Base-by-base conservation (phyloP, 2,113 vertebrate species). In the Ceyx margarethae region DNA sequence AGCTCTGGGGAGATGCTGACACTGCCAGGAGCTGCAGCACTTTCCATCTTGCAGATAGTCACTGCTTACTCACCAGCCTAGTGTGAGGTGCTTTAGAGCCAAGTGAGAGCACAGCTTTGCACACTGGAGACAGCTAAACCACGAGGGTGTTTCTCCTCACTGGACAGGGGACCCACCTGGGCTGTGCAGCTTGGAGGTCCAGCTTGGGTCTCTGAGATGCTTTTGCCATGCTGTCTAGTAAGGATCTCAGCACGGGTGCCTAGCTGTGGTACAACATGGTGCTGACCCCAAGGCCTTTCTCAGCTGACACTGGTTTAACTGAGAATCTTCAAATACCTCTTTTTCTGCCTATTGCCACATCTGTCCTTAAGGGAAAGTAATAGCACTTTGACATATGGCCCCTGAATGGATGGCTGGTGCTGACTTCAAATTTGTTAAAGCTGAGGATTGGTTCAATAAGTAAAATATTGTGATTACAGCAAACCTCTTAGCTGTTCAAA, bases 361-460 rank as follows among this genome's bases (percentile, higher is more conserved):
- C 64, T 89, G 40, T 74, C 57, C 65, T 85, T 75, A 31, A 93
- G 25, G 71, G 51, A 75, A 89, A 92, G 48, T 40, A 80, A 92
- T 31, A 85, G 11, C 23, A 45, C 72, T 91, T 87, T 37, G 75
- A 80, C 67, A 76, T 35, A 85, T 90, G 25, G 40, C 56, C 25
- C 33, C 94, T 74, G 82, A 90, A 77, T 74, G 28, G 67, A 81
- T 54, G 54, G 29, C 54, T 56, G 53, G 25, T 74, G 51, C 37
- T 87, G 90, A 85, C 72, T 71, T 54, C 54, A 60, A 95, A 89
- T 85, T 43, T 92, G 40, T 71, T 92, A 58, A 81, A 87, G n/a
- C 16, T 85, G 68, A 71, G 43, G 35, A 87, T 33, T 89, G 60
- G 42, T 94, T 92, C 81, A 95, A 90, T 79, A 95, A 89, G 58